Percentiles rank a stretch among this genome's conserved stretches.
Conservation (phyloP, 1,140 invertebrate genomes). For the Drosophila gunungcola region DNA sequence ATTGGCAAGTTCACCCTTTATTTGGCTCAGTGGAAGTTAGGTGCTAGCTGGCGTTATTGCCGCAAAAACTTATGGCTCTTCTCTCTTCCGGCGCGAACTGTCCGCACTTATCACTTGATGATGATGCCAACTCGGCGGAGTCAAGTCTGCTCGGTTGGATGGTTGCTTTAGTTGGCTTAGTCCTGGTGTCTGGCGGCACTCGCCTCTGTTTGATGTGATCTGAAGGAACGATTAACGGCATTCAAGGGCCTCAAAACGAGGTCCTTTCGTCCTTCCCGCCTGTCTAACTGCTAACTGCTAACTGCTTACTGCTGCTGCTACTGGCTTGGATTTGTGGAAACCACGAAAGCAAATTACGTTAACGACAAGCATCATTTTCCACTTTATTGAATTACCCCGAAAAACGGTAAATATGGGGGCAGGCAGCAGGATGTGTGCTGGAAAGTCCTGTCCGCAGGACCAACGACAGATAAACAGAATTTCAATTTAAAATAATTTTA, state of each 20-base stretch:
- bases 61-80: constrained; percentile 10
- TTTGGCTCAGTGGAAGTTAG: constrained; percentile 14
- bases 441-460: constrained; percentile 22
- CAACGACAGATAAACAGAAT: constrained; percentile 71
- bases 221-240: constrained; percentile 80
- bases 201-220: constrained; percentile 70
- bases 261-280: constrained; percentile 1
- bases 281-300: constrained; percentile 25
- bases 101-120: constrained; percentile 44
- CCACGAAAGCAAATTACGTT: constrained; percentile 81
- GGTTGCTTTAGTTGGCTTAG: constrained; percentile 4
- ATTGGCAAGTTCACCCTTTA: not conserved
- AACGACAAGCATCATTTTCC: constrained; percentile 79
- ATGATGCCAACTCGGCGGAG: constrained; percentile 42
- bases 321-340: constrained; percentile 67
- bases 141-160: constrained; percentile 8
- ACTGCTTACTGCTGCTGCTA: constrained; percentile 43
- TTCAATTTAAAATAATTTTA: constrained; percentile 80
- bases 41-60: constrained; percentile 3
- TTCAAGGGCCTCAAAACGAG: constrained; percentile 59
- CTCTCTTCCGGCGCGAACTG: constrained; percentile 8
- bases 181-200: constrained; percentile 1
- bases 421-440: constrained; percentile 49
- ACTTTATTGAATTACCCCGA: constrained; percentile 78
- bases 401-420: constrained; percentile 32